Conservation (phyloP, 2,888 invertebrate species). For the Pyrrhosoma nymphula region DNA sequence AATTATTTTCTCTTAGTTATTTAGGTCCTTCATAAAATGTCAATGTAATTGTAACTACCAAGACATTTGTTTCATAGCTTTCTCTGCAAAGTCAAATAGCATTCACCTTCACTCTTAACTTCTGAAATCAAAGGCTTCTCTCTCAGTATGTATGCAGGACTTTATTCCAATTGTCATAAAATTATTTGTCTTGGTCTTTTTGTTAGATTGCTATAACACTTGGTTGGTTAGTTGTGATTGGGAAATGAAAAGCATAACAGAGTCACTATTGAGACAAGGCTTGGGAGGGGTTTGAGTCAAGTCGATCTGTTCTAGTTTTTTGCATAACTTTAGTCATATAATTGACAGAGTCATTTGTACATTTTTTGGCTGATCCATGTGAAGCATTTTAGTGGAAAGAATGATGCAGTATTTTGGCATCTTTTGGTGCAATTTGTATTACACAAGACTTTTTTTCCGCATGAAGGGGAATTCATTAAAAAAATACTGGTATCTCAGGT, state of each 20-base stretch:
- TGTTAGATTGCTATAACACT: not conserved
- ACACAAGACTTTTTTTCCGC: not conserved
- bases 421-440: conserved; percentile 20
- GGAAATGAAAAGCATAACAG: not conserved
- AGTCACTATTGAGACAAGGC: not conserved
- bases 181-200: not conserved
- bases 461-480: not conserved
- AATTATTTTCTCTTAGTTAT: conserved; percentile 34
- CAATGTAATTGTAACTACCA: not conserved
- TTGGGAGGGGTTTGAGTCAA: not conserved
- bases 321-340: not conserved
- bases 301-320: not conserved
- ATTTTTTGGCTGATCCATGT: conserved; percentile 17
- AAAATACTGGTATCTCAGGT: not conserved
- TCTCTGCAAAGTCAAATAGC: not conserved
- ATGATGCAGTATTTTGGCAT: conserved; percentile 27
- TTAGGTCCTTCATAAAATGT: not conserved
- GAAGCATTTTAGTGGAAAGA: conserved; percentile 19
- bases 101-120: not conserved
- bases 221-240: not conserved
- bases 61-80: not conserved
- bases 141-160: not conserved
- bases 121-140: conserved; percentile 23
- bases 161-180: not conserved
- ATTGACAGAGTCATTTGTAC: not conserved